Evolutionary conservation across 2,797 vertebrate genomes (phyloP).

Genomic region (Hylomyscus alleni): DNA sequence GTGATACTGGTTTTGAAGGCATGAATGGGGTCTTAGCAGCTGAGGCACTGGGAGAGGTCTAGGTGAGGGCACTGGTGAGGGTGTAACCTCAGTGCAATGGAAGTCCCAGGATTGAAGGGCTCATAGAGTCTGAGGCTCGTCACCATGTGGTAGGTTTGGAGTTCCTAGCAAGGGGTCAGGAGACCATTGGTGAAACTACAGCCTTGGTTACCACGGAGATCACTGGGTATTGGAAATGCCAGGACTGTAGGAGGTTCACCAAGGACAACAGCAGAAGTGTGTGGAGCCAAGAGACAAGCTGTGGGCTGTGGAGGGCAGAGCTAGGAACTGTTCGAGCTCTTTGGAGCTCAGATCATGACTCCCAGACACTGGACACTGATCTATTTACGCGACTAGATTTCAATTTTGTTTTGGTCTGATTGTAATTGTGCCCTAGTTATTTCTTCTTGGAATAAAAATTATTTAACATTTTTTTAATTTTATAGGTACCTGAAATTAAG

Average conservation of each 20-base stretch:
- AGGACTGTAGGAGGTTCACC: neutral
- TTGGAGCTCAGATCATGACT: neutral
- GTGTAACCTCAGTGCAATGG: neutral
- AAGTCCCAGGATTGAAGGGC: neutral
- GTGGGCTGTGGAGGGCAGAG: neutral
- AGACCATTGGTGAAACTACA: neutral
- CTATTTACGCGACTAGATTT: neutral
- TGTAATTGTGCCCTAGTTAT: neutral
- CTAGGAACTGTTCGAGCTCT: neutral
- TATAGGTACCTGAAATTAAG: neutral
- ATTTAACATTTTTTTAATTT: neutral
- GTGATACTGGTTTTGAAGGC: neutral
- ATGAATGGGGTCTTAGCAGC: neutral
- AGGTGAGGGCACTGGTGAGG: neutral
- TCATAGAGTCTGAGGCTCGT: neutral
- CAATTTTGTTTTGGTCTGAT: neutral
- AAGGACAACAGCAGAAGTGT: neutral
- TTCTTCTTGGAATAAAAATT: neutral
- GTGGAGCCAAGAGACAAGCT: neutral
- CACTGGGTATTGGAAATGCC: neutral
- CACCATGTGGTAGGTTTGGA: neutral
- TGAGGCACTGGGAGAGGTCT: neutral
- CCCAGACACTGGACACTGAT: neutral
- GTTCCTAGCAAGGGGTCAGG: neutral
- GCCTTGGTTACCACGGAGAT: neutral